Evolutionary conservation across 2,797 vertebrate species (phyloP).

Genomic region (Leptodactylus fallax): DNA sequence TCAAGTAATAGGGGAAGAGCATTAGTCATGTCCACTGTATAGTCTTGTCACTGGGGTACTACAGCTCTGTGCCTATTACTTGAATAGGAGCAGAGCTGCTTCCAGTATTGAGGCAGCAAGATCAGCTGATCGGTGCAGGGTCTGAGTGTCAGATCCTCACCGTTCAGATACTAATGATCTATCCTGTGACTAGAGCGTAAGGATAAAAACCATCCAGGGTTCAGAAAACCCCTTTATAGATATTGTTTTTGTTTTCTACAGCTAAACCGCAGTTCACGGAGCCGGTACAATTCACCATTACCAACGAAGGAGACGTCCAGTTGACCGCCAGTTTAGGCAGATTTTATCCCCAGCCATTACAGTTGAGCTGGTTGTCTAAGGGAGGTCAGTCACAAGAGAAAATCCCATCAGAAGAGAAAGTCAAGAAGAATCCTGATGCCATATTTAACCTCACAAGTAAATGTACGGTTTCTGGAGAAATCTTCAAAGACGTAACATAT

Average conservation of each 20-base stretch:
- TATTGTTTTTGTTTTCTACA: slow-evolving; percentile 17
- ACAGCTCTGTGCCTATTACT: no score
- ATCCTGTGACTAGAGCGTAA: not conserved
- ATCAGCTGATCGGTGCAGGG: no score
- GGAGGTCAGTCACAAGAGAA: not conserved
- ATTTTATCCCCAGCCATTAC: slow-evolving; percentile 21
- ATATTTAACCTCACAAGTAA: slow-evolving; percentile 34
- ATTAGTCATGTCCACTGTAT: no score
- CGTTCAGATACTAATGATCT: no score
- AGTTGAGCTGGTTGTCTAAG: slow-evolving; percentile 28
- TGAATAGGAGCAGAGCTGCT: no score
- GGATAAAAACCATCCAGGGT: not conserved
- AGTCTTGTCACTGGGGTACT: no score
- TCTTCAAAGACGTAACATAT: slow-evolving; percentile 34
- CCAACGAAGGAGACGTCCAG: slow-evolving; percentile 23
- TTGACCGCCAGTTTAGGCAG: not conserved
- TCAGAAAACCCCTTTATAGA: no score
- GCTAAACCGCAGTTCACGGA: slow-evolving; percentile 53
- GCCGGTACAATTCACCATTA: not conserved
- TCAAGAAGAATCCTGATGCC: not conserved
- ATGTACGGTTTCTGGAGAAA: slow-evolving; percentile 20
- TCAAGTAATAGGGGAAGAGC: no score
- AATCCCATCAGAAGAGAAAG: not conserved
- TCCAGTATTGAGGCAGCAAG: no score
- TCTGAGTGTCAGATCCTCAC: no score